Conservation (phyloP, 2,797 vertebrate genomes). For the Fistularia commersonii region DNA sequence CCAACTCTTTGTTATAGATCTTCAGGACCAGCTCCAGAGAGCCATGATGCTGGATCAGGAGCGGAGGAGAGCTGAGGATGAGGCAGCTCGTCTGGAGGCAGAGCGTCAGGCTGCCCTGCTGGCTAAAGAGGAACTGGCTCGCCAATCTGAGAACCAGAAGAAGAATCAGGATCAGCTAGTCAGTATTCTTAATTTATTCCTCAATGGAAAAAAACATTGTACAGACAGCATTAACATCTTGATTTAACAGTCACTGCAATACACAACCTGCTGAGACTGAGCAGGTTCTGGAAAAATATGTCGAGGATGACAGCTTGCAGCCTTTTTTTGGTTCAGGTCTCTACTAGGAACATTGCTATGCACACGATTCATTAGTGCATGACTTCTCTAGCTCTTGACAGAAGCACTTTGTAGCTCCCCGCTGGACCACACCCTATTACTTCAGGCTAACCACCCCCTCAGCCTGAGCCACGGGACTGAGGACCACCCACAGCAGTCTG, state of each 20-base stretch:
- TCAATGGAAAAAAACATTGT: not conserved
- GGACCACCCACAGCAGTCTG: conserved; percentile 37
- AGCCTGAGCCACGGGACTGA: not conserved
- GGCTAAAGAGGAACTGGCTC: conserved; percentile 90
- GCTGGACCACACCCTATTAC: conserved; percentile 31
- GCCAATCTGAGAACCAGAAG: conserved; percentile 81
- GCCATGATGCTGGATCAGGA: conserved; percentile 86
- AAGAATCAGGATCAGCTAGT: conserved; percentile 93
- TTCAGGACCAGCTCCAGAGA: conserved; percentile 86
- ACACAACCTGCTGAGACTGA: not conserved
- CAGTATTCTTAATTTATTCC: conserved; percentile 30
- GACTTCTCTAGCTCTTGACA: conserved; percentile 19
- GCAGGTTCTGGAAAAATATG: not conserved
- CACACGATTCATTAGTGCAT: not conserved
- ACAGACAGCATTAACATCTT: not conserved
- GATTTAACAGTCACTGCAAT: not conserved
- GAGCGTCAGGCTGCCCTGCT: conserved; percentile 85
- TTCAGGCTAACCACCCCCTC: conserved; percentile 16
- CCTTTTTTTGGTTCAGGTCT: not conserved
- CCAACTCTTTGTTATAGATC: conserved; percentile 65
- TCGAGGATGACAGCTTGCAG: not conserved
- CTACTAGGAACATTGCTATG: conserved; percentile 1
- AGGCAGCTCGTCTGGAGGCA: conserved; percentile 85
- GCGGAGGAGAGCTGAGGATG: conserved; percentile 80
- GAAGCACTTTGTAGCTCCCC: conserved; percentile 26